A percentile compares a stretch with the other conserved stretches of the same genome.
These are phyloP conservation scores for Diplazon laetatorius DNA, from an alignment of 2,888 invertebrate species.

Conservation along the genomic window DNA sequence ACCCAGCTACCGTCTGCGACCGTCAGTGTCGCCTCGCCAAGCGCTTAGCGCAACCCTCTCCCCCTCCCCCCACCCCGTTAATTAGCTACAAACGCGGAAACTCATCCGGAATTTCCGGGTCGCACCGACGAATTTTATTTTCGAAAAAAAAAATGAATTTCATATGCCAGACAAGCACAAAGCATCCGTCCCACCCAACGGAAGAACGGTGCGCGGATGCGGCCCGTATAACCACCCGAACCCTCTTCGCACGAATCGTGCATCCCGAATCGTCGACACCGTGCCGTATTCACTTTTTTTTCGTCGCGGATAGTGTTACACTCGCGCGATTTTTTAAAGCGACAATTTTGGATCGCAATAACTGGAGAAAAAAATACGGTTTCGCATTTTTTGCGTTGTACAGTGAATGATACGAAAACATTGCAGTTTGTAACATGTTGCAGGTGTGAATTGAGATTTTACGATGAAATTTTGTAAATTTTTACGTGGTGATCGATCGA, in stretches of 20 bases:
- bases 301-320: conserved; percentile 21
- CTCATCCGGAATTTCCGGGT: conserved; percentile 49
- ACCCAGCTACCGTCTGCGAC: conserved; percentile 4
- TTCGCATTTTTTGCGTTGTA: not conserved
- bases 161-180: not conserved
- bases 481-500: no score
- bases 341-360: not conserved
- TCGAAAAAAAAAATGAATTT: no score
- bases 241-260: not conserved
- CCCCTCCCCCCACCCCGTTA: no score
- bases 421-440: no score
- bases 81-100: conserved; percentile 70
- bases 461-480: no score
- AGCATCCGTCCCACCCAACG: not conserved
- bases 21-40: conserved; percentile 2
- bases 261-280: not conserved
- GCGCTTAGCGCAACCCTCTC: conserved; percentile 55
- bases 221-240: not conserved
- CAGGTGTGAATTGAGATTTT: no score
- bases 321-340: conserved; percentile 20
- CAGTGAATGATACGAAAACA: not conserved
- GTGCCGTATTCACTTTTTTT: conserved; percentile 26
- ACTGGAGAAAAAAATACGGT: not conserved
- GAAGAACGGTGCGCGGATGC: not conserved
- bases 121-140: conserved; percentile 43